phyloP scores from a whole-genome alignment of 2,888 invertebrate species.

The Tineola bisselliella region DNA sequence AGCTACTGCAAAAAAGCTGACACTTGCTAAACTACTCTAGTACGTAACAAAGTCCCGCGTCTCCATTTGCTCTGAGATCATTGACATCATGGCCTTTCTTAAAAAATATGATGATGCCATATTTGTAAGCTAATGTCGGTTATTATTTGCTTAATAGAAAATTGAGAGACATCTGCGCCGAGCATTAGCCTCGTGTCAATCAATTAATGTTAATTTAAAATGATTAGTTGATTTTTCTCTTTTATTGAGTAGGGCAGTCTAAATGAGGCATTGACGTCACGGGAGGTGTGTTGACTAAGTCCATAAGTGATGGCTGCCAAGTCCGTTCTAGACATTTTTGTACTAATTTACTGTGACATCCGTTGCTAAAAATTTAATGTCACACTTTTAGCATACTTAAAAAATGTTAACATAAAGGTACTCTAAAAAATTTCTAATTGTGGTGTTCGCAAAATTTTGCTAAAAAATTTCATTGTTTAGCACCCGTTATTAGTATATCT shows the following conservation, averaged over 20 bases:
- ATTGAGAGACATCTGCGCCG: background rate
- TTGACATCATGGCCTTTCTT: background rate
- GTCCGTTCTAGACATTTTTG: background rate
- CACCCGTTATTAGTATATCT: background rate
- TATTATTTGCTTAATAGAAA: background rate
- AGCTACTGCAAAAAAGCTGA: background rate
- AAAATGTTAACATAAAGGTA: background rate
- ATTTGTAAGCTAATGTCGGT: background rate
- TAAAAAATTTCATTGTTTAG: background rate
- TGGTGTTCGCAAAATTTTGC: background rate
- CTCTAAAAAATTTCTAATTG: background rate
- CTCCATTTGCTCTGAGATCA: background rate
- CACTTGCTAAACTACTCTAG: background rate
- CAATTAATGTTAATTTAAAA: background rate
- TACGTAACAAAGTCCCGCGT: background rate
- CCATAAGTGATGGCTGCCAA: conserved; percentile 29
- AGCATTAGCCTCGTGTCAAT: background rate
- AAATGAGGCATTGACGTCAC: conserved; percentile 28
- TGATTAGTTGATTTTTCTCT: background rate
- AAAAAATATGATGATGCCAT: background rate
- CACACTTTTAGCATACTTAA: background rate
- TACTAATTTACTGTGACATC: conserved; percentile 7
- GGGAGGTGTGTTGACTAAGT: conserved; percentile 41
- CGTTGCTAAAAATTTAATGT: background rate
- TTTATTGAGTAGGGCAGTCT: background rate